Percentiles rank a stretch among this genome's conserved stretches.
Evolutionary conservation across 2,113 vertebrate species (phyloP).

Genomic region (Thalassoma bifasciatum): DNA sequence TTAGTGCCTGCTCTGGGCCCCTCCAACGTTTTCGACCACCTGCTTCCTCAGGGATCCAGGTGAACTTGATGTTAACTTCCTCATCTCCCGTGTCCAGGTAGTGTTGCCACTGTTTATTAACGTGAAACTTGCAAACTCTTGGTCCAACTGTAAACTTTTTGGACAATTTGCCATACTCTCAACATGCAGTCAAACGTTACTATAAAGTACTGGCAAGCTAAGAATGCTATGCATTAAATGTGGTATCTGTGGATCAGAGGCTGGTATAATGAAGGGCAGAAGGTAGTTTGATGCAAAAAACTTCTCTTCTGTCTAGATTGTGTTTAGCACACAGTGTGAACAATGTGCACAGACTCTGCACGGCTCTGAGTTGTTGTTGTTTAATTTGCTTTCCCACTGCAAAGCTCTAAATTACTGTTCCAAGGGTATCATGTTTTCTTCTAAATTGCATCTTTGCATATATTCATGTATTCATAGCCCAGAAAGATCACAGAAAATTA

Average conservation of each 20-base stretch:
- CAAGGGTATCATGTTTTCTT: background rate
- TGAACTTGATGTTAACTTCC: no score
- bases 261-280: background rate
- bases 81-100: no score
- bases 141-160: no score
- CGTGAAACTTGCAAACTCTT: no score
- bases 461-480: background rate
- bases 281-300: background rate
- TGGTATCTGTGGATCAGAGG: conserved; percentile 19
- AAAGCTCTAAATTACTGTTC: background rate
- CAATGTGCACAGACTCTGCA: conserved; percentile 1
- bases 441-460: background rate
- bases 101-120: no score
- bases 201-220: background rate
- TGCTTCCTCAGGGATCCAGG: no score
- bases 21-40: no score
- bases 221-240: no score
- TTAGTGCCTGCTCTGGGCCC: no score
- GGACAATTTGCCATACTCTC: no score
- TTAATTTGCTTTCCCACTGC: background rate
- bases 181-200: no score
- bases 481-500: background rate
- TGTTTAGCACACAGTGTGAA: background rate
- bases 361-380: conserved; percentile 8
- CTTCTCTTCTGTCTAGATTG: background rate